Evolutionary conservation across 1,140 invertebrate genomes (phyloP), one percentile per base, ranked within the genome.

Genomic region (Homalodisca vitripennis): DNA sequence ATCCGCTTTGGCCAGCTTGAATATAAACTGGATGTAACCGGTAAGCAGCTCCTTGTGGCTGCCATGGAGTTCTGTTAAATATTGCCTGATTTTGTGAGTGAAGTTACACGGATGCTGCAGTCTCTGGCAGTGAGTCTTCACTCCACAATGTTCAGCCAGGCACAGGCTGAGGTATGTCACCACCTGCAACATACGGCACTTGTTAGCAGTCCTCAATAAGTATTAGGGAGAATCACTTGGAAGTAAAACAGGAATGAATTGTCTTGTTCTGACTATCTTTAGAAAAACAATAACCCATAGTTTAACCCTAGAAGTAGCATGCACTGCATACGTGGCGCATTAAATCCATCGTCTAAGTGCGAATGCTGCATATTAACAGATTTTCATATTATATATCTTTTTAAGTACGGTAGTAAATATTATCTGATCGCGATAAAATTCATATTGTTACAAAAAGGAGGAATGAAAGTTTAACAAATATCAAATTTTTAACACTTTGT

Each of bases 151-250:
- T 3, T 80, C 74, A 26, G 80, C 75, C 24, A 95, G 79, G 76
- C 92, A 93, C 74, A 92, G 82, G 2, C 92, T 84, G 66, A 93
- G 78, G 79, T 94, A 94, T 1, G 88, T 81, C 3, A 94, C 78
- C 70, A 93, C 88, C 89, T 92, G 76, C 20, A 81, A 80, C 71
- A 73, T 51, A 73, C 62, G 67, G 20, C 3, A 12, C 12, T 12
- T 53, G 20, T 53, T 22, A 17, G 6, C 48, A 53, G 12, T 6
- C 17, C 17, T 41, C 17, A 10, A 17, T 41, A 41, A 17, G 6
- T 17, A 41, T n/a, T n/a, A 41, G 34, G 6, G 34, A 17, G 17
- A 41, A 41, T 41, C 34, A 41, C 17, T 10, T 17, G 17, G 17
- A 10, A 17, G 17, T 41, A 41, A 41, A 10, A n/a, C n/a, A n/a